These are phyloP conservation scores for Axis porcinus DNA, from an alignment of 2,113 vertebrate genomes.

Conservation along the genomic window DNA sequence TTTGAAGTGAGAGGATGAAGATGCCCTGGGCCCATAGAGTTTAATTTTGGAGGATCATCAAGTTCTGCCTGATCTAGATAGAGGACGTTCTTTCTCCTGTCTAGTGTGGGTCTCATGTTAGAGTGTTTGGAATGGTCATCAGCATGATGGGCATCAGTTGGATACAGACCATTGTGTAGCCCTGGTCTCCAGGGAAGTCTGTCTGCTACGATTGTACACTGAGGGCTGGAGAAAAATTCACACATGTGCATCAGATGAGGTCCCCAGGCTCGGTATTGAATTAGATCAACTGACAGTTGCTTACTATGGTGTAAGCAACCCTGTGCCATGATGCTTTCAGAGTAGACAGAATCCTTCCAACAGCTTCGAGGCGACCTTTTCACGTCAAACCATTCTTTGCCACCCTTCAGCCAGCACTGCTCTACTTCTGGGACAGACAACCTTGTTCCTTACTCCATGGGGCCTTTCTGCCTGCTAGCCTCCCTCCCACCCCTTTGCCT, in stretches of 20 bases:
- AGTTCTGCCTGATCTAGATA: neutral
- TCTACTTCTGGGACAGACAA: neutral
- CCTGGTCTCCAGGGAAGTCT: neutral
- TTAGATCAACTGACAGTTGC: neutral
- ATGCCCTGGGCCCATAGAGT: neutral
- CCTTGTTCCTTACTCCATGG: neutral
- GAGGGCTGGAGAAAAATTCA: neutral
- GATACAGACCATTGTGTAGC: neutral
- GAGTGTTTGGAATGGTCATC: neutral
- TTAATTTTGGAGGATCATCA: neutral
- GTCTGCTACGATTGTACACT: neutral
- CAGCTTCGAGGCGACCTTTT: neutral
- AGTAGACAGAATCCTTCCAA: neutral
- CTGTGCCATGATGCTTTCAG: neutral
- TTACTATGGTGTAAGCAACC: neutral
- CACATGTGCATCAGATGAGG: neutral
- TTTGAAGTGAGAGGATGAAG: neutral
- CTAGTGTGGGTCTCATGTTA: neutral
- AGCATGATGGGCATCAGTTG: rapidly evolving
- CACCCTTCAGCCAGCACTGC: neutral
- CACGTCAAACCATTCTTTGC: neutral
- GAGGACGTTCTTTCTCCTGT: neutral
- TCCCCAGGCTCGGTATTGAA: neutral
- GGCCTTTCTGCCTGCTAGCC: neutral
- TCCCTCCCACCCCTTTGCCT: neutral